Evolutionary conservation across 2,888 invertebrate species (phyloP), one percentile per base, ranked within the genome.

Genomic region (Noctua janthina): DNA sequence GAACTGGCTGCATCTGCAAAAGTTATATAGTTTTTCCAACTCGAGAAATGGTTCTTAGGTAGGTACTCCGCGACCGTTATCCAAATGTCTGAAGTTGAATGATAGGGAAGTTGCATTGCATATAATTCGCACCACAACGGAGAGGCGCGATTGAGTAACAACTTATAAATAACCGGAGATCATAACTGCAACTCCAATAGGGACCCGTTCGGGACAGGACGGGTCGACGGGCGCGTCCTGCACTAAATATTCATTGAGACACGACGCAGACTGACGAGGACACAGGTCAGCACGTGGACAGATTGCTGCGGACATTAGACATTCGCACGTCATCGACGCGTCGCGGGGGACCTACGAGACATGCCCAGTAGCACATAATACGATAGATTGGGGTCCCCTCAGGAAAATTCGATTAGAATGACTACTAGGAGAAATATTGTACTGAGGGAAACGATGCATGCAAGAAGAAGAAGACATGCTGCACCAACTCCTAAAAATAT

Each of bases 241-340:
- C 80, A 83, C 84, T 89, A 88, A 83, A 88, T 88, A 86, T 87
- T 83, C 79, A 88, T 90, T 88, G 78, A 79, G 72, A 79, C 66
- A 73, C 78, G 72, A 78, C 35, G 62, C 20, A 17, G 78, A 62
- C 70, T 76, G 76, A 67, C 66, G 76, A 64, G 70, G 49, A 49
- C 72, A 74, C 39, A 29, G 72, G 51, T 35, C 56, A 43, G 49
- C 39, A 68, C 46, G 84, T 49, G 69, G 23, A 43, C 8, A 11
- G 7, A 71, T 71, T 81, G 62, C 51, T 35, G 54, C 39, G 15
- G 23, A 67, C 43, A 67, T 39, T 49, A 66, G 29, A 46, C 39
- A 17, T 11, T 17, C 23, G 17, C 51, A 54, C 29, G 62, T 39
- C 46, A 83, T 23, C 1, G 51, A 59, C 2, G 17, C 15, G 43